A percentile compares a stretch with the other conserved stretches of the same genome.
These are phyloP conservation scores for Pterocles burchelli DNA, from an alignment of 2,113 vertebrate genomes.

Conservation along the genomic window DNA sequence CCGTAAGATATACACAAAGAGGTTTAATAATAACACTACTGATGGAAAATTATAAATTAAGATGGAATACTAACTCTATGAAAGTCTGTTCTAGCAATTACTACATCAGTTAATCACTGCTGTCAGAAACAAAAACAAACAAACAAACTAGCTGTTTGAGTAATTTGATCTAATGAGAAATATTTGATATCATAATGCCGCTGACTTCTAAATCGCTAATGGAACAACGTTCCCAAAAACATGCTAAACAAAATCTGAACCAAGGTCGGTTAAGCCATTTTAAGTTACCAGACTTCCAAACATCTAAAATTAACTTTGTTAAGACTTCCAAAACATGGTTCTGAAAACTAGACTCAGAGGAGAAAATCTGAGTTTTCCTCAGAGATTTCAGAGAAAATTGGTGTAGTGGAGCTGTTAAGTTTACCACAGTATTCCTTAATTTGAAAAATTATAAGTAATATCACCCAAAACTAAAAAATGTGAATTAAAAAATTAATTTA, in stretches of 20 bases:
- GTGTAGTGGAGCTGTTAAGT: background rate
- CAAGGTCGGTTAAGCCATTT: background rate
- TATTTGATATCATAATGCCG: background rate
- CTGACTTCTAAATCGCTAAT: background rate
- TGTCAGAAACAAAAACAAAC: background rate
- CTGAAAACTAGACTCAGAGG: background rate
- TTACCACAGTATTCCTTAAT: background rate
- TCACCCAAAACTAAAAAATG: rapidly evolving
- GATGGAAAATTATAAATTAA: background rate
- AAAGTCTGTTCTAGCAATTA: background rate
- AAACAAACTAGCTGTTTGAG: background rate
- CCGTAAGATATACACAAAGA: background rate
- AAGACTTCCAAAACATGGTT: background rate
- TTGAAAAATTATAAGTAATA: background rate
- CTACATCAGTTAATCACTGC: background rate
- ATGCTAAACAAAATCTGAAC: background rate
- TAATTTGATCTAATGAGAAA: background rate
- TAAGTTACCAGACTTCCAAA: background rate
- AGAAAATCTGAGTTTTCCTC: background rate
- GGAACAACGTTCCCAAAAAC: background rate
- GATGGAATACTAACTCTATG: background rate
- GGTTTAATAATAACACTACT: background rate
- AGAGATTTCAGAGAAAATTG: background rate
- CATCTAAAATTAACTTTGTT: background rate
- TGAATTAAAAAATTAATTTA: background rate